Percentiles rank a stretch among this genome's conserved stretches.
These are phyloP conservation scores for Papilio xuthus DNA, from an alignment of 1,140 invertebrate genomes.

Conservation along the genomic window DNA sequence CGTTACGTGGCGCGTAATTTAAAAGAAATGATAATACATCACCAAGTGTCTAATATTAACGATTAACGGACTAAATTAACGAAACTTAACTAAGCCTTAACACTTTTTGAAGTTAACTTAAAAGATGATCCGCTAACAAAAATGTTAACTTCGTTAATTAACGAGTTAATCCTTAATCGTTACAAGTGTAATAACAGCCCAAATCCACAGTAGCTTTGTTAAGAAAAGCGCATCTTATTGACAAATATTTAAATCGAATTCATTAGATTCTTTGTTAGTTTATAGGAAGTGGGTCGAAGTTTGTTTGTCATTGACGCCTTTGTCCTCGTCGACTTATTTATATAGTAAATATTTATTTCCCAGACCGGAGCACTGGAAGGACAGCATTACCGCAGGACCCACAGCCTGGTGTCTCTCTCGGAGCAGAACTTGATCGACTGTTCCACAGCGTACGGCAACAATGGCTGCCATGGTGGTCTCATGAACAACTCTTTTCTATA, in stretches of 20 bases:
- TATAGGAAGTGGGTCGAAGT: neutral
- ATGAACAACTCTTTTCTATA: slow-evolving; percentile 97
- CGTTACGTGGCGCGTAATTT: no score
- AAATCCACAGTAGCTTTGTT: no score
- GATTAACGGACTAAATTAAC: no score
- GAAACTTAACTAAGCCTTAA: no score
- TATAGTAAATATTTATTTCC: slow-evolving; percentile 30
- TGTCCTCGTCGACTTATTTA: neutral
- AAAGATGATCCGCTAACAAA: no score
- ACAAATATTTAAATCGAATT: neutral
- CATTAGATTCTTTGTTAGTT: slow-evolving; percentile 4
- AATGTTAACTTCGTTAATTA: no score
- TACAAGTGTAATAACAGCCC: no score
- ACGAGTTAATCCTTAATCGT: no score
- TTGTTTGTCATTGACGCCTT: neutral
- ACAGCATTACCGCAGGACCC: slow-evolving; percentile 94
- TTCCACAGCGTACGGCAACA: slow-evolving; percentile 93
- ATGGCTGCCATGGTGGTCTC: slow-evolving; percentile 97
- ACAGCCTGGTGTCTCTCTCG: slow-evolving; percentile 93
- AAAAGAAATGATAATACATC: no score
- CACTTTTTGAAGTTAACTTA: no score
- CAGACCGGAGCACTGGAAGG: slow-evolving; percentile 97
- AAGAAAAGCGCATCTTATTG: neutral
- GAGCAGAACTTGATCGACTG: slow-evolving; percentile 99
- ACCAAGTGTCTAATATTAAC: no score